Evolutionary conservation across 2,113 vertebrate species (phyloP), one percentile per base, ranked within the genome.

Genomic region (Silurus meridionalis): DNA sequence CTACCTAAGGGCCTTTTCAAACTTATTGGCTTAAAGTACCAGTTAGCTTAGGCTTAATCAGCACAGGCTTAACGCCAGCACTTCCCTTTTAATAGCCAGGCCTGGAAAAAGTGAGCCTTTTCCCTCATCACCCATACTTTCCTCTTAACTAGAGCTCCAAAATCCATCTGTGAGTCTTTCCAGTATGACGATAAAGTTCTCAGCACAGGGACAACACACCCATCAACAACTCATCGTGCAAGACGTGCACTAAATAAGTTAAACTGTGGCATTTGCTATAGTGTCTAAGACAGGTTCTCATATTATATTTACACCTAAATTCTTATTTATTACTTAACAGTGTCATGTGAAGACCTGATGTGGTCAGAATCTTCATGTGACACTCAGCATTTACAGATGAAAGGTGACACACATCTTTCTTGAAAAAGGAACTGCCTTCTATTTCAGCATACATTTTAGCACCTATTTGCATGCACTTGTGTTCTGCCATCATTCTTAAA

Each of bases 81-180:
- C 85, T 82, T 87, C 60, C 72, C 71, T 90, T 37, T 83, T 82
- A 78, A 86, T 28, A 88, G 55, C 55, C 85, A 84, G 52, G 77
- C 60, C 71, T 83, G 88, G 91, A 90, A 90, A 90, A 90, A 90
- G 50, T 83, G 28, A 88, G 84, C 50, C n/a, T 85, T 85, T 69
- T 75, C 89, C 85, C 78, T 60, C 37, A 52, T 89, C 82, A 21
- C 50, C 86, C 69, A 79, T 60, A 64, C 66, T 86, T 86, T 66
- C 81, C 55, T 79, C 90, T 87, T 83, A 77, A 72, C 58, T 57
- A 77, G 78, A 89, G 83, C 83, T 71, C 82, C 63, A 60, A 61
- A 80, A 80, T 53, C 23, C 64, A 78, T 74, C 74, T 25, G 50
- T 81, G 19, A 37, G 25, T 37, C 66, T 80, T 84, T 81, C 15